A percentile compares a stretch with the other conserved stretches of the same genome.
phyloP scores from a whole-genome alignment of 2,797 vertebrate genomes.

The Gila robusta region DNA sequence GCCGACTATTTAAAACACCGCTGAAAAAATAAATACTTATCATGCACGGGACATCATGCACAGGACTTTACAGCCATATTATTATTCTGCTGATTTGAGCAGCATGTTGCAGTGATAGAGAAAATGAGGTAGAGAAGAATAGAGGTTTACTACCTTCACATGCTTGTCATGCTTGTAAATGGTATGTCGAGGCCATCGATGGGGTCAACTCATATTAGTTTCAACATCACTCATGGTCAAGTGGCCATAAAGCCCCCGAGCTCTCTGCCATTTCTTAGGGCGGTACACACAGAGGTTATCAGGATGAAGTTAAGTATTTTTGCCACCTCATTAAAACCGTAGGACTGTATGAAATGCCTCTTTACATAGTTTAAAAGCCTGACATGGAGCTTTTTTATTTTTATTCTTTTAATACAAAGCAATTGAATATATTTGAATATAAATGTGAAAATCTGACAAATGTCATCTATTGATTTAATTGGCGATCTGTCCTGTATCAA shows the following conservation, averaged over 20 bases:
- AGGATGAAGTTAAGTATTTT: constrained; percentile 48
- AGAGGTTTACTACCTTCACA: constrained; percentile 43
- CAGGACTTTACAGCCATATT: constrained; percentile 33
- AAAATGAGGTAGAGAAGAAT: constrained; percentile 34
- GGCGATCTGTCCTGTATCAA: neutral
- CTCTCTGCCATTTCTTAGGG: constrained; percentile 40
- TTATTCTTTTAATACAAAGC: neutral
- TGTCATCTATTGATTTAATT: neutral
- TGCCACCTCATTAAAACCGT: constrained; percentile 49
- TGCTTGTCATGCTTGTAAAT: constrained; percentile 59
- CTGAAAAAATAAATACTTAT: constrained; percentile 64
- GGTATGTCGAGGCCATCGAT: constrained; percentile 58
- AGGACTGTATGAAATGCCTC: neutral
- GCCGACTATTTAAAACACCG: constrained; percentile 56
- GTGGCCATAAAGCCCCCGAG: constrained; percentile 47
- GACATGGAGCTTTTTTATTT: neutral
- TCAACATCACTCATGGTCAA: constrained; percentile 53
- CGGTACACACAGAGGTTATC: constrained; percentile 31
- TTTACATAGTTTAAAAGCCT: neutral
- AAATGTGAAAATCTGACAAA: neutral
- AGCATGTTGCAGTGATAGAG: constrained; percentile 39
- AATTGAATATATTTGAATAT: neutral
- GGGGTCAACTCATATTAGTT: constrained; percentile 50
- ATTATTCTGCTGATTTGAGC: constrained; percentile 42
- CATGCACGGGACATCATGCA: constrained; percentile 46